Evolutionary conservation across 1,140 invertebrate species (phyloP).

Genomic region (Semibalanus balanoides): DNA sequence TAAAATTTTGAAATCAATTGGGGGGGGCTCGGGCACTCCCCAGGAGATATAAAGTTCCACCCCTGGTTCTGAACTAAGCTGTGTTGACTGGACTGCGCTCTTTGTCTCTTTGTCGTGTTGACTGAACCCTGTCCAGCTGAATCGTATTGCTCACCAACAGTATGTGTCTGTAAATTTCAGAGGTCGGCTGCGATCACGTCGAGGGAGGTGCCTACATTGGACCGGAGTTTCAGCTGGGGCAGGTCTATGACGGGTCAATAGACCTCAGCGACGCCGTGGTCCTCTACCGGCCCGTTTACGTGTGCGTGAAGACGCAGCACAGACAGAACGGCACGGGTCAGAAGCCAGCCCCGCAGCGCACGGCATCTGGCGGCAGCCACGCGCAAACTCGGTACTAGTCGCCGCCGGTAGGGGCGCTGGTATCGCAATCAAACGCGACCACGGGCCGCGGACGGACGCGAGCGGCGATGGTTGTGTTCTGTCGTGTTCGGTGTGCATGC

Average conservation of each 20-base stretch:
- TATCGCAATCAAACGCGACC: not conserved
- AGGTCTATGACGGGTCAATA: slow-evolving; percentile 60
- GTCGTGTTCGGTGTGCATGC: not conserved
- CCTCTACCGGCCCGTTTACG: slow-evolving; percentile 52
- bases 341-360: not conserved
- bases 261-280: slow-evolving; percentile 34
- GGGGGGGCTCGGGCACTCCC: too few species aligned
- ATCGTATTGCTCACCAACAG: too few species aligned
- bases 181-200: slow-evolving; percentile 50
- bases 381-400: not conserved
- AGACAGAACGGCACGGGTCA: not conserved
- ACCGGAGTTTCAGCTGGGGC: slow-evolving; percentile 62
- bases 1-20: too few species aligned
- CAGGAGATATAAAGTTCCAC: too few species aligned
- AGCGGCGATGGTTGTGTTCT: not conserved
- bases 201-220: slow-evolving; percentile 69
- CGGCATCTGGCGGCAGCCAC: not conserved
- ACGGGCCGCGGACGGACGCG: too few species aligned
- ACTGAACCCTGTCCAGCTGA: too few species aligned
- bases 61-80: too few species aligned
- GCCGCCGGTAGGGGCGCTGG: not conserved
- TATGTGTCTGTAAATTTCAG: slow-evolving; percentile 31
- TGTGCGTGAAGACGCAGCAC: slow-evolving; percentile 34
- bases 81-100: too few species aligned
- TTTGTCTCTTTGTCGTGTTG: too few species aligned